phyloP scores from a whole-genome alignment of 2,888 invertebrate species.

The Actias luna region DNA sequence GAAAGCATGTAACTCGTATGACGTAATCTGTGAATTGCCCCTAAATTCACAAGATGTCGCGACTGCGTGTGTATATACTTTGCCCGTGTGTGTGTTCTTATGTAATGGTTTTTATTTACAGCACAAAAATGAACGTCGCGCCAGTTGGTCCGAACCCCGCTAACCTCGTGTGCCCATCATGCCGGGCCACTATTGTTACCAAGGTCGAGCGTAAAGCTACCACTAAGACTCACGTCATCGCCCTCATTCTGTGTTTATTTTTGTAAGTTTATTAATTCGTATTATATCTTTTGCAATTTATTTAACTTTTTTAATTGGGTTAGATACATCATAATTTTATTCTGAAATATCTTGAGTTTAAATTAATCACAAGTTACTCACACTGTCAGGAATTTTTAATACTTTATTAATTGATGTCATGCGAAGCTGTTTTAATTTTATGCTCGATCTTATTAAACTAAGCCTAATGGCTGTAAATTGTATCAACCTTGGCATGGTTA shows the following conservation, averaged over 20 bases:
- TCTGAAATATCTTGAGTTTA: too few species aligned
- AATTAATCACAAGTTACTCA: too few species aligned
- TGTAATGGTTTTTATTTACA: neutral
- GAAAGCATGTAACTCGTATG: neutral
- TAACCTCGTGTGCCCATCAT: conserved; percentile 67
- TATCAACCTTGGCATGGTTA: too few species aligned
- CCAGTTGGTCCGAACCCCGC: conserved; percentile 64
- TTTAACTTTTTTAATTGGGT: neutral
- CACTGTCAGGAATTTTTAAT: too few species aligned
- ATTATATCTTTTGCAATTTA: too few species aligned
- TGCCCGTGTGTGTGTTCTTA: neutral
- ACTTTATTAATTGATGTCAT: too few species aligned
- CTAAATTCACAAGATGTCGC: too few species aligned
- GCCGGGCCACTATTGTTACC: conserved; percentile 61
- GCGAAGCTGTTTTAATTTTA: too few species aligned
- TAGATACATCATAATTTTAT: neutral
- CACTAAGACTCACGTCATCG: conserved; percentile 75
- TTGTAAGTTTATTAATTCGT: conserved; percentile 23
- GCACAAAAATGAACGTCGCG: conserved; percentile 17
- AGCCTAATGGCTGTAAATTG: too few species aligned
- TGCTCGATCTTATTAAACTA: too few species aligned
- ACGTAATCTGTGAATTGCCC: too few species aligned
- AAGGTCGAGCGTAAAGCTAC: conserved; percentile 59
- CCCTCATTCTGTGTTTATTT: conserved; percentile 64
- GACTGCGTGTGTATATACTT: neutral